Evolutionary conservation across 2,113 vertebrate genomes (phyloP), one percentile per base, ranked within the genome.

Genomic region (Rhinolophus sinicus): DNA sequence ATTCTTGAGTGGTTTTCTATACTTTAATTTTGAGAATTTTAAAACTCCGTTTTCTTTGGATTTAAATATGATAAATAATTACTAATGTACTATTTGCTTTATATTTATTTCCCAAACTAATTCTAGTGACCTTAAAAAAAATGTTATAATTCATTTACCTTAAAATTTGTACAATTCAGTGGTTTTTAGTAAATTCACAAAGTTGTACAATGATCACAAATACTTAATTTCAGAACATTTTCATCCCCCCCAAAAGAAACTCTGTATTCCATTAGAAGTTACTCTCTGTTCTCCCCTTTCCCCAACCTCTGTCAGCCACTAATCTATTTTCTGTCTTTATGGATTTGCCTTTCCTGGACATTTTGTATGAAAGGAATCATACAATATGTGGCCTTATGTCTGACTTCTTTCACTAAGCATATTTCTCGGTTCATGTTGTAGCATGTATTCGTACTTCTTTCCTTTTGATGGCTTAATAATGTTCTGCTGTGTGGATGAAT

Each of bases 21-120:
- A 91, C 65, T 88, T 86, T 52, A 86, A 72, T 90, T 94, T 95
- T 92, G 69, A 83, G 58, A 58, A 38, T 95, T 88, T 73, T 58
- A 73, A 92, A 90, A n/a, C 38, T 97, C 30, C 38, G 3, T 81
- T 96, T 94, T 44, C 16, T 96, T 82, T 67, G 11, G 50, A 76
- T 77, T 94, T 93, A 97, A 77, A 44, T 82, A 64, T 47, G 60
- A 14, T 40, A 70, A 84, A 5, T 95, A 88, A 85, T 75, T 83
- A 50, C 38, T 91, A 82, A 72, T 10, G 14, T 64, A 26, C n/a
- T 5, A 35, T 73, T 94, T 90, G 18, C 5, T 30, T 78, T 94
- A 11, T 92, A 35, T 96, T 76, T 86, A 52, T 91, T 94, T 91
- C 44, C 26, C 16, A 94, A 40, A 35, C 67, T 90, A 88, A 69